phyloP scores from a whole-genome alignment of 2,888 invertebrate genomes.

The Ochropleura plecta region DNA sequence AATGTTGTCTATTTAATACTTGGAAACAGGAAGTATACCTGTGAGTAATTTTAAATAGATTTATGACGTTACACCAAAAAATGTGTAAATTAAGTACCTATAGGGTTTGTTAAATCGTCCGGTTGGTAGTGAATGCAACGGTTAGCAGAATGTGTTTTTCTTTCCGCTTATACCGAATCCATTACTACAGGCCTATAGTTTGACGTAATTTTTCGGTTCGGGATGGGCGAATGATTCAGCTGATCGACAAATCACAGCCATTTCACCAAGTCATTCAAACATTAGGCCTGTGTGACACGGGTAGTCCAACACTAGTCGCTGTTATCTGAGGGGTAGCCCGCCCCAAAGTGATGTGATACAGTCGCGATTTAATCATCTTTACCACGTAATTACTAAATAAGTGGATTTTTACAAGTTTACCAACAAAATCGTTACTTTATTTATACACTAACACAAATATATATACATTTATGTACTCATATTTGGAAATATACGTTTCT shows the following conservation, averaged over 20 bases:
- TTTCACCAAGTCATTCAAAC: neutral
- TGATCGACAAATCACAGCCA: neutral
- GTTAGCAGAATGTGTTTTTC: neutral
- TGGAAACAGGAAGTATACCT: conserved; percentile 6
- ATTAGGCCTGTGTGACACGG: neutral
- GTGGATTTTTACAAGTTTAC: conserved; percentile 2
- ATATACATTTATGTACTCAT: neutral
- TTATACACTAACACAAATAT: neutral
- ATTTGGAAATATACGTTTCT: conserved; percentile 21
- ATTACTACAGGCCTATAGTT: neutral
- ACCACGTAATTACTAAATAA: conserved; percentile 31
- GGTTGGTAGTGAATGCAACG: conserved; percentile 8
- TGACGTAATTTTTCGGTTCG: neutral
- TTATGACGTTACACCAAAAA: conserved; percentile 27
- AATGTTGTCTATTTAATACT: conserved; percentile 7
- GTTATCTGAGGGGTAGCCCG: neutral
- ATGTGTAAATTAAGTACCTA: conserved; percentile 9
- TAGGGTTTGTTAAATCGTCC: conserved; percentile 10
- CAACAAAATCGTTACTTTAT: neutral
- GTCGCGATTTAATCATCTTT: conserved; percentile 26
- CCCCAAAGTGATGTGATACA: conserved; percentile 19
- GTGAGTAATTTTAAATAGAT: conserved; percentile 6
- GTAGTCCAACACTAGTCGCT: conserved; percentile 18
- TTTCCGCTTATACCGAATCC: neutral
- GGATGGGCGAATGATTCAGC: neutral